These are phyloP conservation scores for Tachysurus vachellii DNA, from an alignment of 2,113 vertebrate genomes.

Conservation along the genomic window DNA sequence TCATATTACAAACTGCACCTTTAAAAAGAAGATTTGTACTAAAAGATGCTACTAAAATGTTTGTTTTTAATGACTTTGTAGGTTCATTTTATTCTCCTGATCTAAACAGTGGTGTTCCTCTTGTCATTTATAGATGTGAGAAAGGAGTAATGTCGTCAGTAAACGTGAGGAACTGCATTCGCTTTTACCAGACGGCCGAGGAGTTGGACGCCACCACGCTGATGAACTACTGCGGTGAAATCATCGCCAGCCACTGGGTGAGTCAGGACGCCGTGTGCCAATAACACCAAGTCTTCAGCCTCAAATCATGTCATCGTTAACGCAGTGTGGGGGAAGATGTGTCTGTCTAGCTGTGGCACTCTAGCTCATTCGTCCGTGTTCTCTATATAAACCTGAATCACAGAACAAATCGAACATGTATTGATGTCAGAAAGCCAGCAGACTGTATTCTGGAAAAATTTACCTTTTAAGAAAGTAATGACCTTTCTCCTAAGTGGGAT, in stretches of 20 bases:
- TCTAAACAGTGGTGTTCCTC: not conserved
- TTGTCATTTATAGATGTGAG: constrained; percentile 82
- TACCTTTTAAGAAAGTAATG: not conserved
- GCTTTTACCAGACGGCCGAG: constrained; percentile 97
- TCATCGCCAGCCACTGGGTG: constrained; percentile 98
- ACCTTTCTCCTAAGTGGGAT: not conserved
- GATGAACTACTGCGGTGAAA: constrained; percentile 97
- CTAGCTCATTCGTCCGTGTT: not conserved
- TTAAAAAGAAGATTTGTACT: not conserved
- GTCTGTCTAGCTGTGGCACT: not conserved
- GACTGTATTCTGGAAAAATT: not conserved
- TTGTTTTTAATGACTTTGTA: no score
- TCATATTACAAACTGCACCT: not conserved
- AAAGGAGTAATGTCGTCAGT: constrained; percentile 97
- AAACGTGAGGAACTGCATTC: constrained; percentile 97
- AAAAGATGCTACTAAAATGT: not conserved
- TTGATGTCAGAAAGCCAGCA: not conserved
- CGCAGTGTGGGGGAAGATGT: not conserved
- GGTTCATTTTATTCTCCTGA: not conserved
- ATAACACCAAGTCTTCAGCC: not conserved
- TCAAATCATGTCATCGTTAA: not conserved
- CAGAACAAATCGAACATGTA: not conserved
- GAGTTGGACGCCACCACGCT: constrained; percentile 88
- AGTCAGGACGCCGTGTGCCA: constrained; percentile 56
- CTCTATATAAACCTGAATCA: not conserved